Evolutionary conservation across 35 echinoderm and acorn worm genomes (phyloP).

Genomic region (Eucidaris tribuloides): DNA sequence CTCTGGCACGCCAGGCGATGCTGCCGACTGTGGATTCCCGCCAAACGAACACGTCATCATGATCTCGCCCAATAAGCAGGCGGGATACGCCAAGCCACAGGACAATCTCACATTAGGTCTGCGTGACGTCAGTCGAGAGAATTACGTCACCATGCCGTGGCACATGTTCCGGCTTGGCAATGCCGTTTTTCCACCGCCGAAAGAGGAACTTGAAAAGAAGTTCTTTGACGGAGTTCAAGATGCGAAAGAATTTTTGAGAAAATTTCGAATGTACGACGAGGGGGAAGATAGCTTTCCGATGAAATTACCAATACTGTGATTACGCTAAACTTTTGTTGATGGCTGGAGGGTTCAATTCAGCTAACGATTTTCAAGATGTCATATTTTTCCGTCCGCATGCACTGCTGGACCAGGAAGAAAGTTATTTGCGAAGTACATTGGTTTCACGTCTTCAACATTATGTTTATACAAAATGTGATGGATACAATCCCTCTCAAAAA

Average conservation of each 20-base stretch:
- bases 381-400: too few species aligned
- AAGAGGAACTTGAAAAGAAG: constrained; percentile 14
- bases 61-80: constrained; percentile 55
- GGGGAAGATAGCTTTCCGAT: constrained; percentile 6
- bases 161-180: constrained; percentile 54
- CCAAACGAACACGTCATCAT: constrained; percentile 49
- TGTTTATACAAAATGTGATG: too few species aligned
- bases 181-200: constrained; percentile 40
- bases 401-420: too few species aligned
- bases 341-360: too few species aligned
- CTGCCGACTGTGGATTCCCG: not conserved
- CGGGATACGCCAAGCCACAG: constrained; percentile 19
- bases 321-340: too few species aligned
- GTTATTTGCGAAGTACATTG: too few species aligned
- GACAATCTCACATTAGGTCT: constrained; percentile 60
- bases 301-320: too few species aligned
- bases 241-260: constrained; percentile 41
- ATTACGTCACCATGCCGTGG: constrained; percentile 31
- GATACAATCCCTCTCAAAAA: too few species aligned
- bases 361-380: too few species aligned
- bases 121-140: constrained; percentile 64
- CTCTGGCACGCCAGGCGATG: not conserved
- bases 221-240: constrained; percentile 28
- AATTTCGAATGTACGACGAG: constrained; percentile 47
- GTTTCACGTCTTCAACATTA: too few species aligned